Conservation (phyloP, 2,797 vertebrate species). For the Aplochiton taeniatus region DNA sequence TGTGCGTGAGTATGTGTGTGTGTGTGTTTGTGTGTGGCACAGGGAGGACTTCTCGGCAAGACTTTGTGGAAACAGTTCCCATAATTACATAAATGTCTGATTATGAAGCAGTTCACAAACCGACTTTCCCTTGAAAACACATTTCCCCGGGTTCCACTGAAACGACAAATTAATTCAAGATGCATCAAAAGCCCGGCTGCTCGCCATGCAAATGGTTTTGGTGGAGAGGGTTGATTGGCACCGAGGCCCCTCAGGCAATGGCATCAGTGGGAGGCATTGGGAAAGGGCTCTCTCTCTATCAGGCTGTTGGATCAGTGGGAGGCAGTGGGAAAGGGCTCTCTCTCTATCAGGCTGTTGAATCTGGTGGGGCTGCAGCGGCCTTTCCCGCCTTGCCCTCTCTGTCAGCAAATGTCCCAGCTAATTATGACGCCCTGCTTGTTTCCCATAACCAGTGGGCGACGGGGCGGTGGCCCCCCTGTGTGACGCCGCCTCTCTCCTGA, state of each 20-base stretch:
- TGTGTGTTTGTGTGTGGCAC: constrained; percentile 13
- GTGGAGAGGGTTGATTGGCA: constrained; percentile 67
- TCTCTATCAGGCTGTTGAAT: constrained; percentile 22
- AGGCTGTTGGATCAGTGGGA: constrained; percentile 60
- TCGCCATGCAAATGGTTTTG: constrained; percentile 69
- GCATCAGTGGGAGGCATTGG: constrained; percentile 55
- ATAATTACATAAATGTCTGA: constrained; percentile 43
- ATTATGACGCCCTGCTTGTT: constrained; percentile 61
- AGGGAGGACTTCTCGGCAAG: neutral
- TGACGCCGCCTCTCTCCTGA: constrained; percentile 43
- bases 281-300: constrained; percentile 50
- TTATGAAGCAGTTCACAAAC: constrained; percentile 40
- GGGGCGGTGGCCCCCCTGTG: constrained; percentile 49
- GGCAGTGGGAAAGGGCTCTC: constrained; percentile 49
- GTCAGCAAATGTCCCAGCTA: constrained; percentile 72
- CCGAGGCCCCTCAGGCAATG: constrained; percentile 55
- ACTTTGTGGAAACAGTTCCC: constrained; percentile 19
- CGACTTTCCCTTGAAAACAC: constrained; percentile 17
- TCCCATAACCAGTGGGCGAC: constrained; percentile 55
- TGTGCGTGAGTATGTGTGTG: constrained; percentile 12
- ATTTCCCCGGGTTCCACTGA: constrained; percentile 28
- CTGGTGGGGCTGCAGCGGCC: constrained; percentile 44
- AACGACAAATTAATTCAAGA: constrained; percentile 65
- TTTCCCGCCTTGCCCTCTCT: constrained; percentile 57
- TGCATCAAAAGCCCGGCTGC: constrained; percentile 52